Base-by-base conservation (phyloP, 2,888 invertebrate genomes). In the Drosophila conformis region DNA sequence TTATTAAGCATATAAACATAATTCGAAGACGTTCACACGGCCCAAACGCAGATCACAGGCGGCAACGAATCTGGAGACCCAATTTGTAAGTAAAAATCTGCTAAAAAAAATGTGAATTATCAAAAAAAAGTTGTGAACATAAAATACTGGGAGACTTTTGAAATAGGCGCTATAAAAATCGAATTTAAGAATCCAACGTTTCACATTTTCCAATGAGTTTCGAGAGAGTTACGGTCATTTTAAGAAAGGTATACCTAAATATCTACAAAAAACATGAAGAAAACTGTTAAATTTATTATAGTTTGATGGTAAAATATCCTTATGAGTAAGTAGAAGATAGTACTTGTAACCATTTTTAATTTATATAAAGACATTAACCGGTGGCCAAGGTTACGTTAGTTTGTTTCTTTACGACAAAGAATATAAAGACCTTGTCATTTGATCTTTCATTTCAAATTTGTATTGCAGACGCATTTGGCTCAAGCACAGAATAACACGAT, bases 1-100 rank as follows among this genome's bases (percentile, higher is more conserved):
- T 57, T 40, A 78, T 80, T 54, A 78, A 93, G 93, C 89, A 59
- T 90, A 90, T 75, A 92, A 92, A 87, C 79, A 91, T 69, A 93
- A 93, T 73, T 92, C 93, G 59, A 91, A 93, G 88, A 93, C 93
- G 69, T 93, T 93, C 72, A 93, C 93, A 69, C 90, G 93, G 60
- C 92, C 93, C 25, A 93, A 92, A 79, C 89, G 92, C 68, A 91
- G 91, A 83, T 78, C 85, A 53, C 79, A 77, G 42, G 59, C 63
- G 57, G 82, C 89, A 73, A 90, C 91, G 82, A 92, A 91, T 85
- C 84, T 91, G 76, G 93, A 93, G 60, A 69, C 84, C 61, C 91
- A 90, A 76, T 91, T 90, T 76, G 91, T 92, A 84, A 92, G 91
- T 91, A 72, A 0, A 65, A 65, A n/a, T 2, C 0, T 1, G 3